These are phyloP conservation scores for Lepas anatifera DNA, from an alignment of 2,888 invertebrate species.

Conservation along the genomic window DNA sequence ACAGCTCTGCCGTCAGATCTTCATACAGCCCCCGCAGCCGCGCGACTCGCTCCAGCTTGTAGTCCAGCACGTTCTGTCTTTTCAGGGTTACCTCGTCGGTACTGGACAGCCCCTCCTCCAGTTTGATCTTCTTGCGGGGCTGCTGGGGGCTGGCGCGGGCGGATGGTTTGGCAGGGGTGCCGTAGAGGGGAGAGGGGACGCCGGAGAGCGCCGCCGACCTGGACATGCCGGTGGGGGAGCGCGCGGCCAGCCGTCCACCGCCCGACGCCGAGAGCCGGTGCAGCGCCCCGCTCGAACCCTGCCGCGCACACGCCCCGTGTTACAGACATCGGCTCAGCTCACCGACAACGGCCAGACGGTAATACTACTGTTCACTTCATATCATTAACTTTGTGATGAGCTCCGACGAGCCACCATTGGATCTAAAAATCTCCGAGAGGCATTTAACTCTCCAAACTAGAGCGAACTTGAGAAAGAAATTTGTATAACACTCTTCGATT, in stretches of 20 bases:
- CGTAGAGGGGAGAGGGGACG: background rate
- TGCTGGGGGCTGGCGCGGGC: background rate
- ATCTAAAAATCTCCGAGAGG: too few species aligned
- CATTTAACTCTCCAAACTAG: too few species aligned
- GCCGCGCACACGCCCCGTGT: too few species aligned
- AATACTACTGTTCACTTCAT: too few species aligned
- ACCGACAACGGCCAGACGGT: too few species aligned
- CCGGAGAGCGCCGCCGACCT: background rate
- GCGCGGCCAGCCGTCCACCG: background rate
- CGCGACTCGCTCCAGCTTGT: constrained; percentile 28
- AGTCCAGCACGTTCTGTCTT: constrained; percentile 20
- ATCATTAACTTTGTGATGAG: too few species aligned
- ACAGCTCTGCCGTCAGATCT: constrained; percentile 54
- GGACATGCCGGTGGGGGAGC: background rate
- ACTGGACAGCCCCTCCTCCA: background rate
- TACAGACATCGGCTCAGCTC: too few species aligned
- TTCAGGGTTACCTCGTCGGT: background rate
- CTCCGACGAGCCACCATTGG: too few species aligned
- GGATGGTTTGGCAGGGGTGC: background rate
- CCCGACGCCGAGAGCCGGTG: background rate
- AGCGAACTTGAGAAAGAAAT: too few species aligned
- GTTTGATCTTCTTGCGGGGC: constrained; percentile 5
- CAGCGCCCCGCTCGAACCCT: background rate
- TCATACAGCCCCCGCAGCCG: constrained; percentile 33
- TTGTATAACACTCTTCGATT: too few species aligned